These are phyloP conservation scores for Scaptodrosophila latifasciaeformis DNA, from an alignment of 2,888 invertebrate species.

Conservation along the genomic window DNA sequence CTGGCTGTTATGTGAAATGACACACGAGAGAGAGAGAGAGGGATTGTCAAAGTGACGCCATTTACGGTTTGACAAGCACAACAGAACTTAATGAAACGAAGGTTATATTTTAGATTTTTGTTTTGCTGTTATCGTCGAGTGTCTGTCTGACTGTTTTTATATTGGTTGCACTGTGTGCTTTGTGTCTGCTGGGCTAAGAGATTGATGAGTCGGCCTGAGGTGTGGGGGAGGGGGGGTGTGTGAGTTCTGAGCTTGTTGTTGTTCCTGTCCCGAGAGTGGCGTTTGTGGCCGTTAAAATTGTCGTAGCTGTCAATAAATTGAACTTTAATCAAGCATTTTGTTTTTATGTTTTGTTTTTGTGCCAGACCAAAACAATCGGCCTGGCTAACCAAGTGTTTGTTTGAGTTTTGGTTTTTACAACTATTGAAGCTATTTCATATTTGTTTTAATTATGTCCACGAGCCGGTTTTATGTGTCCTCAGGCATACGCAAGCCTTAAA, in stretches of 20 bases:
- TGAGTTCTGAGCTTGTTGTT: constrained; percentile 13
- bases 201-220: neutral
- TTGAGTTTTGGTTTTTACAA: too few relatives aligned
- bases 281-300: constrained; percentile 37
- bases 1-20: neutral
- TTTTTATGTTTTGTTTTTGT: neutral
- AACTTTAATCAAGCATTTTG: constrained; percentile 21
- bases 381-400: too few relatives aligned
- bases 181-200: too few relatives aligned
- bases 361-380: too few relatives aligned
- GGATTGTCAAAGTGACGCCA: constrained; percentile 54
- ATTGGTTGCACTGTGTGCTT: neutral
- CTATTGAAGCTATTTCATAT: too few relatives aligned
- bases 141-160: constrained; percentile 22
- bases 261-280: too few relatives aligned
- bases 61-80: constrained; percentile 38
- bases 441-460: too few relatives aligned
- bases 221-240: neutral
- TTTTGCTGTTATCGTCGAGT: too few relatives aligned
- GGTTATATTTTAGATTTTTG: too few relatives aligned
- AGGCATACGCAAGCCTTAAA: too few relatives aligned
- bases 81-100: too few relatives aligned
- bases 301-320: constrained; percentile 32
- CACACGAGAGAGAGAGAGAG: neutral
- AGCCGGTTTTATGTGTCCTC: too few relatives aligned